These are phyloP conservation scores for Pimpla rufipes DNA, from an alignment of 2,888 invertebrate genomes.

Conservation along the genomic window DNA sequence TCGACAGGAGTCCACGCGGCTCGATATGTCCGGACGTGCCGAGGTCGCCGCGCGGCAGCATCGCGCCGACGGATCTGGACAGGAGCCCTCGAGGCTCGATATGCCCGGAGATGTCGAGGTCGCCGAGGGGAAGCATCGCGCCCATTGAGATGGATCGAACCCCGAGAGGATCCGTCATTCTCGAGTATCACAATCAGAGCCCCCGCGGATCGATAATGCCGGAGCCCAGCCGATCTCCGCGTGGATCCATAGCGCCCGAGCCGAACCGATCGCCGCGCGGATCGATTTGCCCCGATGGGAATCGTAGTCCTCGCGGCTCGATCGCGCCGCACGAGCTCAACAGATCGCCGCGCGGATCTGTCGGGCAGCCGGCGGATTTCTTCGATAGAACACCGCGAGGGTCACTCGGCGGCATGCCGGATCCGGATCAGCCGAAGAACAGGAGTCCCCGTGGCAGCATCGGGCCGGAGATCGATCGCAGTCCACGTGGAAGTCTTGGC, in stretches of 20 bases:
- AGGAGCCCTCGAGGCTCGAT: constrained; percentile 88
- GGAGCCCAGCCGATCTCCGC: constrained; percentile 84
- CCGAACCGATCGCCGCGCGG: constrained; percentile 87
- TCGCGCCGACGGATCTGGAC: constrained; percentile 87
- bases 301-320: constrained; percentile 88
- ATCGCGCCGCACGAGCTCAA: constrained; percentile 84
- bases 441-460: constrained; percentile 88
- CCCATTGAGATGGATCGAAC: constrained; percentile 85
- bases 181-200: constrained; percentile 85
- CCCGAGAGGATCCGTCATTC: constrained; percentile 88
- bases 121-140: constrained; percentile 85
- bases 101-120: constrained; percentile 87
- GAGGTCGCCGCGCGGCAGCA: constrained; percentile 87
- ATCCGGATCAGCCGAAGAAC: constrained; percentile 71
- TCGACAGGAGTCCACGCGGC: constrained; percentile 88
- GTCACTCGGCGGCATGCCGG: constrained; percentile 73
- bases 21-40: constrained; percentile 87
- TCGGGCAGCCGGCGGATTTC: constrained; percentile 85
- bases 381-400: constrained; percentile 83
- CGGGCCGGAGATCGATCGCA: constrained; percentile 85
- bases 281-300: constrained; percentile 86
- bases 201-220: constrained; percentile 85
- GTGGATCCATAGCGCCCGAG: constrained; percentile 86
- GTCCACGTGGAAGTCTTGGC: constrained; percentile 84
- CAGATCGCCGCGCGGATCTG: constrained; percentile 84